Conservation (phyloP, 2,888 invertebrate species). For the Drosophila picticornis region DNA sequence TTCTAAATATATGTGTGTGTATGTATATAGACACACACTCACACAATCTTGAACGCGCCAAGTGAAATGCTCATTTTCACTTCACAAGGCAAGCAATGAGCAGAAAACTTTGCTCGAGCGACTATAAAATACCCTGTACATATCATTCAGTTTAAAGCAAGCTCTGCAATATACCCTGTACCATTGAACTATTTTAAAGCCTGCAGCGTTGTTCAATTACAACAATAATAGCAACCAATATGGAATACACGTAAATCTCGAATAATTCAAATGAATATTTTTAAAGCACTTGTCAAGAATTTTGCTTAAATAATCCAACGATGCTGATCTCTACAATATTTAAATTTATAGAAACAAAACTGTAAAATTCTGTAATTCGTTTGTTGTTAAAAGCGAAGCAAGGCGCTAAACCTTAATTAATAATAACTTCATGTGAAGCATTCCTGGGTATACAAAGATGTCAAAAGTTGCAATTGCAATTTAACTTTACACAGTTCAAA, state of each 20-base stretch:
- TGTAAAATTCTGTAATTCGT: too few relatives aligned
- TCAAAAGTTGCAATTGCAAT: slow-evolving; percentile 48
- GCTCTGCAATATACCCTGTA: not conserved
- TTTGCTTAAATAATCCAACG: too few relatives aligned
- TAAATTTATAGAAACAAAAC: too few relatives aligned
- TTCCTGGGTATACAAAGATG: slow-evolving; percentile 28
- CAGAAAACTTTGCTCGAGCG: not conserved
- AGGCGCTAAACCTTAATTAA: not conserved
- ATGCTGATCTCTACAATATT: too few relatives aligned
- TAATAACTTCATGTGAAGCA: not conserved
- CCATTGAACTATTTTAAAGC: too few relatives aligned
- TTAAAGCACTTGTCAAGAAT: too few relatives aligned
- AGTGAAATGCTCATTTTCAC: slow-evolving; percentile 52
- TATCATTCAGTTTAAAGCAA: not conserved
- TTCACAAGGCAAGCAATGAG: slow-evolving; percentile 22
- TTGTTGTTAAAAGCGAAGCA: not conserved
- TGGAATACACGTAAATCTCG: too few relatives aligned
- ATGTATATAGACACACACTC: not conserved
- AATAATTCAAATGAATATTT: too few relatives aligned
- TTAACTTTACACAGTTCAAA: slow-evolving; percentile 52
- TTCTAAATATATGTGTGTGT: not conserved
- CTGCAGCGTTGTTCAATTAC: too few relatives aligned
- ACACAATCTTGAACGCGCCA: slow-evolving; percentile 31
- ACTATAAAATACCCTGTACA: slow-evolving; percentile 10
- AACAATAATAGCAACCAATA: too few relatives aligned